Base-by-base conservation (phyloP, 2,797 vertebrate species). In the Syndactyla subalaris region DNA sequence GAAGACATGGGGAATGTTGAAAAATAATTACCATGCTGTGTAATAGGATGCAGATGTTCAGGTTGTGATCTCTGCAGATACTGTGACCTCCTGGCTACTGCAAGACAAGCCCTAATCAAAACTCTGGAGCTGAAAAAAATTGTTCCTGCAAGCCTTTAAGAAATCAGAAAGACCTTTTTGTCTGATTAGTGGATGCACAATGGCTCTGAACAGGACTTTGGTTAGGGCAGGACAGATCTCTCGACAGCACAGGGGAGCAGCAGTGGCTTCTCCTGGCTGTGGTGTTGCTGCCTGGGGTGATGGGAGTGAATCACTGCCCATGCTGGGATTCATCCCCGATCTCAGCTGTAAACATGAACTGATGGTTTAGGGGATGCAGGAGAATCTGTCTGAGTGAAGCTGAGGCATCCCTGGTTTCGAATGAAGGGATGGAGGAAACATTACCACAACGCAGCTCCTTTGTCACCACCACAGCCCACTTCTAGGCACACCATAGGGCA, bases 1-100 rank as follows among this genome's bases (percentile, higher is more conserved):
- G 75, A 93, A 92, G 91, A 88, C 8, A 0, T 54, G 19, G 83
- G 49, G 77, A 84, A 93, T 77, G 88, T 70, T 93, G 94, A 93
- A 95, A 95, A 96, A 95, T 91, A 95, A 94, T 95, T 78, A 92
- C 41, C 19, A 10, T 61, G 43, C 89, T 84, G 57, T 81, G 61
- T 92, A 93, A 96, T 96, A 90, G 96, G 88, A 95, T 95, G 92
- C 92, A 96, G 95, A 94, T 96, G 96, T 95, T 96, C 96, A 93
- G 89, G 94, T 90, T 96, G 71, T 36, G 88, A 96, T 90, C 92
- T 67, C 11, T 90, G 36, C 71, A 93, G 85, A 76, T 89, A 71
- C 65, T 10, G 34, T 95, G 96, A 96, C 94, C 83, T 94, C 54
- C 74, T 82, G 71, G 88, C 94, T 96, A 95, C 96, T 95, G 91